phyloP scores from a whole-genome alignment of 2,888 invertebrate species.

The Campoletis raptor region DNA sequence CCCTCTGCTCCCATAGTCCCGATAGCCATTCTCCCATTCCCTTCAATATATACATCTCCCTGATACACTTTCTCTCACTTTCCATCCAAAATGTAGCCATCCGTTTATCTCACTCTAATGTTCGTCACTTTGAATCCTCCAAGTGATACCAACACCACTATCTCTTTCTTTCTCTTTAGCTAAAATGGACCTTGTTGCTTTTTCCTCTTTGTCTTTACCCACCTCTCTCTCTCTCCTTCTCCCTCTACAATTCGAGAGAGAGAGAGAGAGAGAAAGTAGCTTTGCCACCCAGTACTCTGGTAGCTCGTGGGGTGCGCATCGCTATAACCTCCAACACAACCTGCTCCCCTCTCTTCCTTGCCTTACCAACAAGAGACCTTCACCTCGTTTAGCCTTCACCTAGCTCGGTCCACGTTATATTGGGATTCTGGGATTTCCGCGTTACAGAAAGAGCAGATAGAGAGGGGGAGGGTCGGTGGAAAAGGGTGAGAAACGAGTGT shows the following conservation, averaged over 20 bases:
- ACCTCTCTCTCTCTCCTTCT: constrained; percentile 37
- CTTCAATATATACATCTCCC: constrained; percentile 19
- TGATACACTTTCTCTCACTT: constrained; percentile 32
- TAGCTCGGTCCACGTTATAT: constrained; percentile 79
- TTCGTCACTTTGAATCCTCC: constrained; percentile 59
- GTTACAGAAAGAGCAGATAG: constrained; percentile 36
- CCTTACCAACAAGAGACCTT: constrained; percentile 80
- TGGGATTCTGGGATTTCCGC: constrained; percentile 80
- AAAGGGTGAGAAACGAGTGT: constrained; percentile 56
- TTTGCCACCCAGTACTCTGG: constrained; percentile 27
- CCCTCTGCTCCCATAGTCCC: not conserved
- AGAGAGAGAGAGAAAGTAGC: not conserved
- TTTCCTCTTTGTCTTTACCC: constrained; percentile 31
- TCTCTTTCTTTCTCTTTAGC: constrained; percentile 38
- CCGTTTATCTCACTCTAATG: constrained; percentile 11
- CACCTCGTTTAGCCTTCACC: constrained; percentile 85
- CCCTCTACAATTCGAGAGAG: constrained; percentile 7
- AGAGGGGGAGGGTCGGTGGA: constrained; percentile 2
- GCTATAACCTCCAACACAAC: constrained; percentile 60
- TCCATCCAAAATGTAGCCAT: constrained; percentile 7
- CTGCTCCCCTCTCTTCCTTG: constrained; percentile 9
- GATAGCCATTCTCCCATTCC: constrained; percentile 54
- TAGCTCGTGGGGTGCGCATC: constrained; percentile 56
- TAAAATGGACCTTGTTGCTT: constrained; percentile 49
- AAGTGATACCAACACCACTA: constrained; percentile 64